Base-by-base conservation (phyloP, 2,797 vertebrate species). In the Chelidonichthys spinosus region DNA sequence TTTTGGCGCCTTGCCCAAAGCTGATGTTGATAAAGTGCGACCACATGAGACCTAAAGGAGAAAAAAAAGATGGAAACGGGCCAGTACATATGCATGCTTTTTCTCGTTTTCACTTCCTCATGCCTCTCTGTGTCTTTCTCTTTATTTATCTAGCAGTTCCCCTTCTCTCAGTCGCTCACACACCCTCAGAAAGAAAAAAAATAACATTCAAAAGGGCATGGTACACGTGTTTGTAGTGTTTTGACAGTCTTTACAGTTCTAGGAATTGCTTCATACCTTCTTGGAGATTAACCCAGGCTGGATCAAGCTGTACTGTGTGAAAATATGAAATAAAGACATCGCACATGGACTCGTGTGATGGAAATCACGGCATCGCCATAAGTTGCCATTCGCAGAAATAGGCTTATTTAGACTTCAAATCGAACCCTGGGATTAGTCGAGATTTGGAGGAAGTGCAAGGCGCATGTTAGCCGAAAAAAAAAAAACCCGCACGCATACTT, bases 11-110 rank as follows among this genome's bases (percentile, higher is more conserved):
- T 6, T 42, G 81, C 87, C 89, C 69, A 42, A 66, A 63, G 70
- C 83, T 90, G 72, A 90, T 88, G 89, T 91, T 90, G 89, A 92
- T 90, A 82, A 88, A 92, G 77, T 91, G 85, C 84, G 85, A 87
- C 84, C 83, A 74, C 75, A 76, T 46, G 50, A 82, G 71, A 79
- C 81, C 88, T 44, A 73, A 60, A 74, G 44, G 61, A 76, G 65
- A 73, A 82, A 25, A 25, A 25, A 25, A 81, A 66, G 49, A 72
- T 85, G 85, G 87, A 86, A 72, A 32, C 13, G 11, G 52, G 76
- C 88, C 87, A 85, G 76, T 56, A 18, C 52, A 75, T 65, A 82
- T 74, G 56, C 72, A 74, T 79, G 73, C 62, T 55, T 70, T 77
- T 18, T 25, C 42, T 67, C 64, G 68, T 81, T 73, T 72, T 54